These are phyloP conservation scores for Mustelus asterias DNA, from an alignment of 2,113 vertebrate genomes.

Conservation along the genomic window DNA sequence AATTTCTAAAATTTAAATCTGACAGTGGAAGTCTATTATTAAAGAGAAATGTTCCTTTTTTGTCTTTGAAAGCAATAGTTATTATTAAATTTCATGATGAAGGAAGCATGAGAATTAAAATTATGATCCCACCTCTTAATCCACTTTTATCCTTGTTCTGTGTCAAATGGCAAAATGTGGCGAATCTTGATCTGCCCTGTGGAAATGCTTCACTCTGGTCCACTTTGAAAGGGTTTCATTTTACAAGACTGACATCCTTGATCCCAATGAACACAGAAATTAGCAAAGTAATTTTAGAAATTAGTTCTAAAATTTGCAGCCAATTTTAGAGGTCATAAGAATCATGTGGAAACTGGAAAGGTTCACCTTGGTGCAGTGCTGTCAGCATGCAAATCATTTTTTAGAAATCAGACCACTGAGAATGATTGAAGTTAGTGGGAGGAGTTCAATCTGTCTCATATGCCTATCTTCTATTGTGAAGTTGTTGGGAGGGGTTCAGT, in stretches of 20 bases:
- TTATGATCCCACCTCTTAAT: neutral
- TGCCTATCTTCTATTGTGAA: too few species aligned
- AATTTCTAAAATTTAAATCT: neutral
- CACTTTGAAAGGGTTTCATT: neutral
- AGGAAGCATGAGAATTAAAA: neutral
- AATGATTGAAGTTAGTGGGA: neutral
- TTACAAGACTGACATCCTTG: neutral
- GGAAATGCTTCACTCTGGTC: neutral
- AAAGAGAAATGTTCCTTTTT: neutral
- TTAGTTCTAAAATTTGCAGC: neutral
- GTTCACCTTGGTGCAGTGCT: neutral
- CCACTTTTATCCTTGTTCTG: neutral
- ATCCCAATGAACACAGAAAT: neutral
- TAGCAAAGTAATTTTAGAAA: neutral
- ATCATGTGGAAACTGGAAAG: neutral
- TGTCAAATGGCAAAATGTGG: neutral
- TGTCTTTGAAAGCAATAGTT: neutral
- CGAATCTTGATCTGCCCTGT: neutral
- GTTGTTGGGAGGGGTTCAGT: too few species aligned
- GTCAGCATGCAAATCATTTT: neutral
- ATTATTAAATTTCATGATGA: neutral
- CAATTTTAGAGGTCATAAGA: neutral
- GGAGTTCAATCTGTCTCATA: neutral
- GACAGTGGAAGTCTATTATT: neutral
- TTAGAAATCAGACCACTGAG: too few species aligned